Percentiles rank a stretch among this genome's conserved stretches.
phyloP scores from a whole-genome alignment of 2,888 invertebrate genomes.

The Leptopterna dolabrata region DNA sequence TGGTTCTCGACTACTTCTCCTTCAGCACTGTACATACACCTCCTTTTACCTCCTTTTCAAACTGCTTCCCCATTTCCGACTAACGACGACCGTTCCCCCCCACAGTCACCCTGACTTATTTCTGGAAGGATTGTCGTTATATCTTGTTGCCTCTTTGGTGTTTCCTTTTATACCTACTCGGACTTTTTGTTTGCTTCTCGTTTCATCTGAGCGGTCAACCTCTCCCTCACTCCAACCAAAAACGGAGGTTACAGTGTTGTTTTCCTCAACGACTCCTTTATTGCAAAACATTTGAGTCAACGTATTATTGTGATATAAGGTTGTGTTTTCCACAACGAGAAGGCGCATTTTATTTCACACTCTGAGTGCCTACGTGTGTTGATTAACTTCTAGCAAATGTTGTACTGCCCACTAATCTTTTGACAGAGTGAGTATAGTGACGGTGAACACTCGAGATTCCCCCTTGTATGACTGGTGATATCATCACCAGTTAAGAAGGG shows the following conservation, averaged over 20 bases:
- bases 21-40: constrained; percentile 8
- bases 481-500: too few species aligned
- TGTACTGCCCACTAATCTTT: too few species aligned
- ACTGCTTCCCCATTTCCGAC: constrained; percentile 25
- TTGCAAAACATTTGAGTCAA: background rate
- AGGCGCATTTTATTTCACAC: too few species aligned
- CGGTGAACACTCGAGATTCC: too few species aligned
- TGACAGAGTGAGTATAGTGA: too few species aligned
- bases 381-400: too few species aligned
- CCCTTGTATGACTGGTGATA: too few species aligned
- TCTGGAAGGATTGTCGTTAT: background rate
- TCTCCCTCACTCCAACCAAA: background rate
- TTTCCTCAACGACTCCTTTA: background rate
- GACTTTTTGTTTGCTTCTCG: constrained; percentile 1
- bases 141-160: background rate
- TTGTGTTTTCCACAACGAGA: background rate
- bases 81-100: constrained; percentile 12
- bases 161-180: background rate
- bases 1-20: background rate
- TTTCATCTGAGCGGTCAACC: background rate
- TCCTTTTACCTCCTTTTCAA: constrained; percentile 34
- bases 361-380: too few species aligned
- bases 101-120: background rate
- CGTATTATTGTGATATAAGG: background rate
- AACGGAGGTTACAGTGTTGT: background rate